phyloP scores from a whole-genome alignment of 2,797 vertebrate species.

The Siniperca undulata region DNA sequence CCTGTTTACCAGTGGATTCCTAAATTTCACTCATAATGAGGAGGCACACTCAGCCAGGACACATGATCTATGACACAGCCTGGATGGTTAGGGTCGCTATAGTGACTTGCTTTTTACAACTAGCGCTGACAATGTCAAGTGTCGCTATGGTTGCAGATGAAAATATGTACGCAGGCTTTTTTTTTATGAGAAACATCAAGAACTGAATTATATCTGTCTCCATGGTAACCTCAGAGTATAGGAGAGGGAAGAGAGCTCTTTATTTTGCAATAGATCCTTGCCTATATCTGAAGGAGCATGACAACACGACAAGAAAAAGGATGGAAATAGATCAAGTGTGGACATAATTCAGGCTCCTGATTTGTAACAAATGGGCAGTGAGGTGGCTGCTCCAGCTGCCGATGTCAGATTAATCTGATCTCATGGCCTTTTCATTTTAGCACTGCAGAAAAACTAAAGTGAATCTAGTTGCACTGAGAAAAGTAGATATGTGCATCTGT shows the following conservation, averaged over 20 bases:
- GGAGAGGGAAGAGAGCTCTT: constrained; percentile 74
- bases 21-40: constrained; percentile 63
- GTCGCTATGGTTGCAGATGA: constrained; percentile 84
- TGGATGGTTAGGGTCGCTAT: constrained; percentile 80
- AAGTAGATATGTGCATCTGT: neutral
- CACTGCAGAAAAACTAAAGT: constrained; percentile 3
- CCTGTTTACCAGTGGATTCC: constrained; percentile 60
- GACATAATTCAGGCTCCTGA: constrained; percentile 35
- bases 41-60: constrained; percentile 60
- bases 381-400: constrained; percentile 12
- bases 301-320: constrained; percentile 44
- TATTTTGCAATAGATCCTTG: constrained; percentile 76
- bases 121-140: constrained; percentile 82
- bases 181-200: constrained; percentile 82
- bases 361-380: constrained; percentile 43
- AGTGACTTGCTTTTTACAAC: constrained; percentile 82
- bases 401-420: constrained; percentile 31
- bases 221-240: constrained; percentile 83
- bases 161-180: constrained; percentile 81
- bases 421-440: constrained; percentile 24
- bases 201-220: constrained; percentile 84
- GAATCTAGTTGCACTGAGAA: constrained; percentile 1
- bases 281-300: constrained; percentile 71
- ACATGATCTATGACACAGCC: constrained; percentile 79
- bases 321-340: constrained; percentile 53